A percentile compares a stretch with the other conserved stretches of the same genome.
Conservation (phyloP, 2,113 vertebrate species). For the Emydura subglobosa region DNA sequence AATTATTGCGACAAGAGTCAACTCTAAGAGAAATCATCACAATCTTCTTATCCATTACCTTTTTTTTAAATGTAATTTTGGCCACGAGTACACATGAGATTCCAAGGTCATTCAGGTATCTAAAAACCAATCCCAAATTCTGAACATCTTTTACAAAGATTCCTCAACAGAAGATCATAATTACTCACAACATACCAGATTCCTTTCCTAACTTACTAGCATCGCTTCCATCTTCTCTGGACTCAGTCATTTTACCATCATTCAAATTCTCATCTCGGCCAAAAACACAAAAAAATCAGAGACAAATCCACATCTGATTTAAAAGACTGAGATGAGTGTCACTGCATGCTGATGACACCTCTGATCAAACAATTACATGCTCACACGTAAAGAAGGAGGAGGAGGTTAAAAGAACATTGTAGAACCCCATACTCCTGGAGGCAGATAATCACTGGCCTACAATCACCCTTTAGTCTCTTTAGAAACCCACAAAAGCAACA, state of each 20-base stretch:
- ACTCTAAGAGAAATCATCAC: neutral
- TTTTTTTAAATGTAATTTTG: neutral
- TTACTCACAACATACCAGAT: neutral
- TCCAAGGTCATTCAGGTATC: neutral
- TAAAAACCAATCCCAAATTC: neutral
- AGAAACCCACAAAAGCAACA: neutral
- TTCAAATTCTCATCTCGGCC: neutral
- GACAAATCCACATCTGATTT: neutral
- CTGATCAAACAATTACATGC: neutral
- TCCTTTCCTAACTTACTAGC: neutral
- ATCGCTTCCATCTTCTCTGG: neutral
- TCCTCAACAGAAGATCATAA: neutral
- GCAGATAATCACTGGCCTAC: neutral
- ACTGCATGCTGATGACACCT: neutral
- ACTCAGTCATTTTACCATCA: neutral
- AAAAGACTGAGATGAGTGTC: neutral
- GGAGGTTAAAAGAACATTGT: neutral
- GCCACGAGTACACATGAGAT: neutral
- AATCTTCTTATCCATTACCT: rapidly evolving
- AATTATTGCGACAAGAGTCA: neutral
- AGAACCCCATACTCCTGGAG: neutral
- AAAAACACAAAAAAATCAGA: neutral
- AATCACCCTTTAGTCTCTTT: neutral
- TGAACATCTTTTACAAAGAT: neutral
- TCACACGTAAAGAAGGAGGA: neutral